A percentile compares a stretch with the other conserved stretches of the same genome.
Conservation (phyloP, 1,140 invertebrate genomes). For the Catajapyx aquilonaris region DNA sequence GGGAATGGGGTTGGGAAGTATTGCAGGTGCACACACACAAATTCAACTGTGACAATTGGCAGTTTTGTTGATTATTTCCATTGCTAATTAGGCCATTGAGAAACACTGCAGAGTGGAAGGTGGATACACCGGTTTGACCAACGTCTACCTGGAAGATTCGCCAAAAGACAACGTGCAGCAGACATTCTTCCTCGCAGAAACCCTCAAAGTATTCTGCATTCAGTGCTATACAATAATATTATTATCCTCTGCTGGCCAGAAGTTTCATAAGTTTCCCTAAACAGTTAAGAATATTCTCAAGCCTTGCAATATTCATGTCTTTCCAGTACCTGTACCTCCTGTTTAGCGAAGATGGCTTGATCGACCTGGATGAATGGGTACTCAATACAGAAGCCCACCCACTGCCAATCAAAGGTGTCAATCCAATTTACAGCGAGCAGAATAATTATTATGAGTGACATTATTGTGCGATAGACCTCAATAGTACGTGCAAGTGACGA, state of each 20-base stretch:
- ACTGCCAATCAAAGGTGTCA: too few relatives aligned
- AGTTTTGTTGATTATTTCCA: conserved; percentile 7
- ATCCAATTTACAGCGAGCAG: conserved; percentile 54
- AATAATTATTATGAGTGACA: too few relatives aligned
- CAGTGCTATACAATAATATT: not conserved
- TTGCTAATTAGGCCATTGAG: conserved; percentile 54
- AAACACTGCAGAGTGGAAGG: conserved; percentile 77
- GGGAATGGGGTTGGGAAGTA: conserved; percentile 97
- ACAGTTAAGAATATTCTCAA: too few relatives aligned
- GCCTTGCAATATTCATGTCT: too few relatives aligned
- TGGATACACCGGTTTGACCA: conserved; percentile 81
- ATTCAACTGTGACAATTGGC: not conserved
- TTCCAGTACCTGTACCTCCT: conserved; percentile 36
- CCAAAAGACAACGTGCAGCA: conserved; percentile 95
- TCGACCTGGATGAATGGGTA: conserved; percentile 38
- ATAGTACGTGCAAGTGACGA: too few relatives aligned
- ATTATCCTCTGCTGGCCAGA: too few relatives aligned
- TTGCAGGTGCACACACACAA: conserved; percentile 48
- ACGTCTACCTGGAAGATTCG: conserved; percentile 72
- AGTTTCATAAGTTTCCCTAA: too few relatives aligned
- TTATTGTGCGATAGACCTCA: too few relatives aligned
- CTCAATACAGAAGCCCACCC: conserved; percentile 44
- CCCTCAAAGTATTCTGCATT: conserved; percentile 55
- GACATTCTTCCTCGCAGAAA: conserved; percentile 98
- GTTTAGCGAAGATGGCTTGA: conserved; percentile 34